phyloP scores from a whole-genome alignment of 2,797 vertebrate genomes.

The Phalanger gymnotis region DNA sequence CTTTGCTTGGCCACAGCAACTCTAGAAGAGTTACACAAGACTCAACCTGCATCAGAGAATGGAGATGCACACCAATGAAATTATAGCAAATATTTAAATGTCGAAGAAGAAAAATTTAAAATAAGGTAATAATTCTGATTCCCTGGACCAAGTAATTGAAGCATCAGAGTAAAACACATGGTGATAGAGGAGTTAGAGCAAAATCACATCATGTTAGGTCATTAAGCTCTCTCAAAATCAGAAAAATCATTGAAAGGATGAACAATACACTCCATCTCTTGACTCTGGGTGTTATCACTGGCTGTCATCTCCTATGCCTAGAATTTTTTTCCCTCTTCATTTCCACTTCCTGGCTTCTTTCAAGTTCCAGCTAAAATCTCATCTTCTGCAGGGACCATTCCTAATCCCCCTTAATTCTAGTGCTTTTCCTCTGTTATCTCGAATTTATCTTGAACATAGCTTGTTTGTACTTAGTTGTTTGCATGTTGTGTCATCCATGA shows the following conservation, averaged over 20 bases:
- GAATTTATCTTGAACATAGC: neutral
- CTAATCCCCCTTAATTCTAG: neutral
- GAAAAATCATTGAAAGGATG: neutral
- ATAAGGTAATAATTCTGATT: neutral
- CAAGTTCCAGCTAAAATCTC: neutral
- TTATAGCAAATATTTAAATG: neutral
- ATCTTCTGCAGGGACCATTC: neutral
- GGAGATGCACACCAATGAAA: too few relatives aligned
- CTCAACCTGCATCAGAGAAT: too few relatives aligned
- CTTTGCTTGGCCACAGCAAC: too few relatives aligned
- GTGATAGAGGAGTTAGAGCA: conserved; percentile 38
- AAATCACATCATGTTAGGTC: neutral
- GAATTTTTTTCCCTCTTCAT: neutral
- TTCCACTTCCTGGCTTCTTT: neutral
- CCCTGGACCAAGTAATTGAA: conserved; percentile 55
- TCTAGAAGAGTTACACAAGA: too few relatives aligned
- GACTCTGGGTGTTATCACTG: neutral
- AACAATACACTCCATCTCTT: neutral
- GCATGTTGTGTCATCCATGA: neutral
- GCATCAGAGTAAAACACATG: conserved; percentile 56
- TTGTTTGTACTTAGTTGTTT: neutral
- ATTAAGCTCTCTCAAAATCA: neutral
- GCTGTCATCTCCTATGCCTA: neutral
- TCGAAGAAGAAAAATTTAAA: neutral
- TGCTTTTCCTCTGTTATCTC: neutral